Evolutionary conservation across 2,797 vertebrate species (phyloP), one percentile per base, ranked within the genome.

Genomic region (Sebastes hubbsi): DNA sequence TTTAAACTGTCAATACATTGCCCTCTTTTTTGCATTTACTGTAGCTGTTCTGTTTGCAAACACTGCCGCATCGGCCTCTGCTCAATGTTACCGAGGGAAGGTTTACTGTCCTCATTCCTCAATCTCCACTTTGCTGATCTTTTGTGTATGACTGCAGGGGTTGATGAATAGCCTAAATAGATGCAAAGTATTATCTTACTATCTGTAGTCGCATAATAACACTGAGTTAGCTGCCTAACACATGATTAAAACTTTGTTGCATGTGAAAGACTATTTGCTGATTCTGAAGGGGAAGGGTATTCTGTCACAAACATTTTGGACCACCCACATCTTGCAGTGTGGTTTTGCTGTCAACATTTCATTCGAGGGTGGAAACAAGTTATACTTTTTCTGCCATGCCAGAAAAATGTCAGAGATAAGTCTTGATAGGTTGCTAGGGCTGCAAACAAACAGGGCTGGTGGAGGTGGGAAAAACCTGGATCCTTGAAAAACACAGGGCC

Each of bases 401-500:
- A 76, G 20, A 29, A 71, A 54, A 34, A 60, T 29, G n/a, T 25
- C 6, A 73, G 22, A 34, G 20, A 72, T 64, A 80, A 77, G 30
- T 59, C 11, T 49, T 16, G 67, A 58, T 64, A 34, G 52, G 30
- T 34, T 73, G 62, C 36, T 27, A 69, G 2, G 11, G 49, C 14
- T 10, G 84, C 64, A 88, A 82, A 88, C 67, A 79, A 42, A 14
- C 46, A 80, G 36, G 55, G 75, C n/a, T 70, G 30, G 34, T 55
- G 62, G 25, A 83, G 64, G 62, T 81, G 65, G 54, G 38, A 14
- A 13, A 49, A 75, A 82, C 10, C 61, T 62, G 30, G 70, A 71
- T 65, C 16, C 77, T 63, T 58, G 59, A 83, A 84, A 90, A 90
- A 0, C 56, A 80, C 58, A 72, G 72, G 55, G 67, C 25, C 56